Conservation (phyloP, 2,113 vertebrate species). For the Oryzias celebensis region DNA sequence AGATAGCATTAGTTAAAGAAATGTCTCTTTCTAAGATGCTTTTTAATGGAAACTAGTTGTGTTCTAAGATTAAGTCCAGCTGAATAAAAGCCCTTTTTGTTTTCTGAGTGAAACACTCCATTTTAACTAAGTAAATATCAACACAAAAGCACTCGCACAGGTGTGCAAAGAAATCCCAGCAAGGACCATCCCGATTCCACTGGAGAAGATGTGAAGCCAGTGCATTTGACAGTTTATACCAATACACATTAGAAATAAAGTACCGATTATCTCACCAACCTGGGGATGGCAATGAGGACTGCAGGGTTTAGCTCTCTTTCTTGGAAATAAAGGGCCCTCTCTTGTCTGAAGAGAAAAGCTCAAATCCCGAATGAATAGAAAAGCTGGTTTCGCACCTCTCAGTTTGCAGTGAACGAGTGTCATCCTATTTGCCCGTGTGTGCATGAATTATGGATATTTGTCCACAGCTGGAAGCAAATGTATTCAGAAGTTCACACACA, state of each 20-base stretch:
- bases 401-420: constrained; percentile 11
- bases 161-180: constrained; percentile 52
- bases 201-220: constrained; percentile 27
- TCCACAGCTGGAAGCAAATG: constrained; percentile 4
- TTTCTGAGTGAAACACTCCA: constrained; percentile 31
- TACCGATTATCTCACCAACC: constrained; percentile 66
- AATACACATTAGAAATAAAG: constrained; percentile 49
- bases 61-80: too few relatives aligned
- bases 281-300: constrained; percentile 45
- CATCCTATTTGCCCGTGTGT: background rate
- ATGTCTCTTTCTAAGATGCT: too few relatives aligned
- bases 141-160: constrained; percentile 25
- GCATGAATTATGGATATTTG: constrained; percentile 34
- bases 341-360: constrained; percentile 43
- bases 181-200: constrained; percentile 30
- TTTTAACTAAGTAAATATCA: constrained; percentile 1
- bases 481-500: constrained; percentile 3
- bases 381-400: constrained; percentile 28
- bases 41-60: too few relatives aligned
- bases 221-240: constrained; percentile 40
- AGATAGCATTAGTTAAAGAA: too few relatives aligned
- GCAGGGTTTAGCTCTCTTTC: constrained; percentile 41
- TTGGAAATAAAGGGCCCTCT: constrained; percentile 42
- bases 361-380: constrained; percentile 41
- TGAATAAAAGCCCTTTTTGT: background rate